Conservation (phyloP, 2,888 invertebrate genomes). For the Orthosia gracilis region DNA sequence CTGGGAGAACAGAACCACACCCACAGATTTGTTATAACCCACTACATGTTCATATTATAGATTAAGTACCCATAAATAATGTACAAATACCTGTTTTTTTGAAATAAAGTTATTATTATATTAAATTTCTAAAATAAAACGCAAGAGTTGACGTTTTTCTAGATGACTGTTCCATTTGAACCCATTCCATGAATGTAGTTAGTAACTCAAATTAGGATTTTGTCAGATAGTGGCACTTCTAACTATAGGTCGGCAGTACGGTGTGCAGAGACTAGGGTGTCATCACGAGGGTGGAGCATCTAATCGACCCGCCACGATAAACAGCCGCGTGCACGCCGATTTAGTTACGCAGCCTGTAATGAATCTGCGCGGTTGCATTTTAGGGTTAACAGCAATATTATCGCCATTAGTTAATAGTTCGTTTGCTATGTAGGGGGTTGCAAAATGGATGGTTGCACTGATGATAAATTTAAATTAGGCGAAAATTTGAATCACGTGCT, state of each 20-base stretch:
- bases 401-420: conserved; percentile 75
- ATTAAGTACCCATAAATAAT: too few relatives aligned
- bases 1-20: too few relatives aligned
- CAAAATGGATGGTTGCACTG: conserved; percentile 23
- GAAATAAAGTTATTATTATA: too few relatives aligned
- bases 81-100: too few relatives aligned
- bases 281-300: conserved; percentile 81
- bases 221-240: too few relatives aligned
- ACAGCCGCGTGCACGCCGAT: conserved; percentile 82
- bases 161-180: too few relatives aligned
- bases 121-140: too few relatives aligned
- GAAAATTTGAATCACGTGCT: background rate
- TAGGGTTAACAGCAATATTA: conserved; percentile 80
- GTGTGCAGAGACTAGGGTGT: conserved; percentile 61
- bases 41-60: too few relatives aligned
- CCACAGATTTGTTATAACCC: too few relatives aligned
- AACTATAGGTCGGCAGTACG: conserved; percentile 7
- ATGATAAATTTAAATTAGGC: conserved; percentile 35
- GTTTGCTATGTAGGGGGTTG: conserved; percentile 59
- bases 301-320: conserved; percentile 83
- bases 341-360: conserved; percentile 84
- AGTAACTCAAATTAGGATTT: too few relatives aligned
- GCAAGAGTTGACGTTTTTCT: too few relatives aligned
- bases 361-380: conserved; percentile 83
- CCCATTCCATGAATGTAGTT: too few relatives aligned